Evolutionary conservation across 2,113 vertebrate species (phyloP).

Genomic region (Pheucticus melanocephalus): DNA sequence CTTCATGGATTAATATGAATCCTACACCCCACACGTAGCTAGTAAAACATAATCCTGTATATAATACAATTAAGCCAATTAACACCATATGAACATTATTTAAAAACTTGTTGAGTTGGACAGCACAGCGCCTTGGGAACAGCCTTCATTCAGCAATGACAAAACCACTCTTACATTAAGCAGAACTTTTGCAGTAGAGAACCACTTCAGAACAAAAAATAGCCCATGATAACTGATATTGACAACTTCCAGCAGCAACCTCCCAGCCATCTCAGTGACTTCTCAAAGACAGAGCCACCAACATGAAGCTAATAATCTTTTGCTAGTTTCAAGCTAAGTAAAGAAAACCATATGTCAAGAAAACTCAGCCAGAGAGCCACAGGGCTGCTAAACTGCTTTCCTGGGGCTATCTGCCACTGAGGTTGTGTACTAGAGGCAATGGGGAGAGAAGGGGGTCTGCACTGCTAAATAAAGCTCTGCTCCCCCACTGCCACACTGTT

Average conservation of each 20-base stretch:
- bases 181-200: not conserved
- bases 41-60: not conserved
- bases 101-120: not conserved
- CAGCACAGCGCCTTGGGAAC: not conserved
- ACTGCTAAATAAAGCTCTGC: not conserved
- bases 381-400: not conserved
- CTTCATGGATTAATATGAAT: not conserved
- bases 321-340: not conserved
- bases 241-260: not conserved
- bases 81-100: not conserved
- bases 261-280: not conserved
- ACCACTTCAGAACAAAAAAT: not conserved
- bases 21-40: not conserved
- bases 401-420: not conserved
- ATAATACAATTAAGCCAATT: slow-evolving; percentile 23
- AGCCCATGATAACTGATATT: not conserved
- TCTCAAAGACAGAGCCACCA: not conserved
- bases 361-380: not conserved
- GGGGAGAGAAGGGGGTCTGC: not conserved
- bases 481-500: not conserved
- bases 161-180: not conserved
- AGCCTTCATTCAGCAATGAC: not conserved
- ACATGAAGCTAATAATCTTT: not conserved
- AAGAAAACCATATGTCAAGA: not conserved
- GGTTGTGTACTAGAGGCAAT: not conserved